These are phyloP conservation scores for Pluvianellus socialis DNA, from an alignment of 2,113 vertebrate genomes.

Conservation along the genomic window DNA sequence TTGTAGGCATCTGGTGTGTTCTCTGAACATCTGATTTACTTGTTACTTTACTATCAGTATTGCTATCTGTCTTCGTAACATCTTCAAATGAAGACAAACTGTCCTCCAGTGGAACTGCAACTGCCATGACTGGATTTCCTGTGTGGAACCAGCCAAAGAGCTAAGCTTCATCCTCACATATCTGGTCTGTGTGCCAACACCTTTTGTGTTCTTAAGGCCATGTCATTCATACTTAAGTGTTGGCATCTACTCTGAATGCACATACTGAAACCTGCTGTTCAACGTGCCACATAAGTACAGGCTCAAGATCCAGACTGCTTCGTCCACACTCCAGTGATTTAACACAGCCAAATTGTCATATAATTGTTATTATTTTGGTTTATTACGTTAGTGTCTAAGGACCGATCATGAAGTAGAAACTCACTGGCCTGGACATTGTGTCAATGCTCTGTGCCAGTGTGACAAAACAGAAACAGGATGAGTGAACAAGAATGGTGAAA, in stretches of 20 bases:
- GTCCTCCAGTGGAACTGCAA: neutral
- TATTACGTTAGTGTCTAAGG: neutral
- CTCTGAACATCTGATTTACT: neutral
- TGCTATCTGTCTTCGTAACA: neutral
- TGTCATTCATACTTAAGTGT: neutral
- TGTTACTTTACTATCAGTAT: neutral
- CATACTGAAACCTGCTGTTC: neutral
- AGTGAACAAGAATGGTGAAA: neutral
- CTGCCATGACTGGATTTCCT: neutral
- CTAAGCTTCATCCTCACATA: neutral
- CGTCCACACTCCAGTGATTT: neutral
- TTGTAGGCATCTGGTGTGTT: neutral
- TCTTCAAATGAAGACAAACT: neutral
- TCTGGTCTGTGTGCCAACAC: neutral
- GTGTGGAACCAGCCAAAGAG: neutral
- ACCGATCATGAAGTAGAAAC: neutral
- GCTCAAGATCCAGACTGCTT: neutral
- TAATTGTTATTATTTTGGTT: neutral
- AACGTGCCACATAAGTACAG: neutral
- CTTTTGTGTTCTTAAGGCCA: neutral
- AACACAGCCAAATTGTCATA: neutral
- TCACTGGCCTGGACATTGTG: neutral
- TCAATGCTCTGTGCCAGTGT: neutral
- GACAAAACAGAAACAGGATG: neutral
- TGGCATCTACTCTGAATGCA: neutral